Evolutionary conservation across 2,113 vertebrate species (phyloP), one percentile per base, ranked within the genome.

Genomic region (Coracopsis vasa): DNA sequence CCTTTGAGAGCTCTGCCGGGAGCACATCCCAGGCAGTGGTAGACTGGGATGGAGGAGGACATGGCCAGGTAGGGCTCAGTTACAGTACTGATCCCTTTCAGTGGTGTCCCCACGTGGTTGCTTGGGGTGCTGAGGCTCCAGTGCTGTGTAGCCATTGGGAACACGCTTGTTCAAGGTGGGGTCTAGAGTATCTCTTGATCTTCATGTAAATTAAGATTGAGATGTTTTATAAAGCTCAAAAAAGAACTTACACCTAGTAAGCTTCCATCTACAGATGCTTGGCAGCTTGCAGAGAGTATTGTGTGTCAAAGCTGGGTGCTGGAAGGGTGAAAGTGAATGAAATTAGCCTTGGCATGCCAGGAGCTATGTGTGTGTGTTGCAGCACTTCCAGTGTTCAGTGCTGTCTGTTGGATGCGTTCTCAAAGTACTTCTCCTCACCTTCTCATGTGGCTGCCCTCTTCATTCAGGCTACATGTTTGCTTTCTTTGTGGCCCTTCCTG

Each of bases 191-290:
- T 56, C 60, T 86, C 50, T 54, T 58, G 45, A 25, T 81, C 81
- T 64, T 87, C 15, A 2, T 39, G 39, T 42, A 93, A 79, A 42
- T 28, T 14, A 70, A 74, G 45, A 66, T 2, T 74, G 13, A 58
- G 67, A 39, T 53, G 16, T 42, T 84, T 84, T 78, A 89, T 64
- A 65, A 92, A 94, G 75, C 67, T 94, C 58, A 65, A 61, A 62
- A 65, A 51, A 47, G 18, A 48, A 51, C 58, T 80, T 66, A 33
- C 53, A 17, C 13, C 3, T 92, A 86, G 95, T 83, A 92, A 94
- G 41, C 84, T 96, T 93, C 86, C 77, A 91, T 71, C 64, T 77
- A 13, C n/a, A 78, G 67, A 75, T 86, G 75, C 80, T 83, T 90
- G 66, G 88, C 82, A 93, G 88, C 79, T 48, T 69, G 53, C 67